These are phyloP conservation scores for Cheirogaleus medius DNA, from an alignment of 2,113 vertebrate genomes.

Conservation along the genomic window DNA sequence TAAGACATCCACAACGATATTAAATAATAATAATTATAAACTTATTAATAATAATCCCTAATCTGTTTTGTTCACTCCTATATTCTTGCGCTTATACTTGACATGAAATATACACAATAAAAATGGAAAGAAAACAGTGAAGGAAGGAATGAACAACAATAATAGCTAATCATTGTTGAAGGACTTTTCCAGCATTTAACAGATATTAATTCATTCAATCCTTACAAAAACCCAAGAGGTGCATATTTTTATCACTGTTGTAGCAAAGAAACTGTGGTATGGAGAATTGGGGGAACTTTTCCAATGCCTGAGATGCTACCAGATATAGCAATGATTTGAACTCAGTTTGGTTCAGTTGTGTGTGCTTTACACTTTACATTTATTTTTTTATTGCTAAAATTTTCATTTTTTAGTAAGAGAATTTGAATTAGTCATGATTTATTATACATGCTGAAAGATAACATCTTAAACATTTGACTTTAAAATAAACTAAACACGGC, in stretches of 20 bases:
- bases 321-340: neutral
- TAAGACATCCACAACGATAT: neutral
- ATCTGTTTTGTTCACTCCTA: neutral
- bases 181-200: neutral
- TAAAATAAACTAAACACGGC: neutral
- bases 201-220: neutral
- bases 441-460: neutral
- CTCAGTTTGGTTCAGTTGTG: neutral
- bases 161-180: neutral
- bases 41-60: neutral
- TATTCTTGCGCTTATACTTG: neutral
- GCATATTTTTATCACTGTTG: neutral
- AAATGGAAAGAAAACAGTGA: neutral
- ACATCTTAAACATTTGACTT: neutral
- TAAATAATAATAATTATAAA: neutral
- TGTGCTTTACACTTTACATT: neutral
- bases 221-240: neutral
- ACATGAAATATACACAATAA: neutral
- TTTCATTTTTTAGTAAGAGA: neutral
- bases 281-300: neutral
- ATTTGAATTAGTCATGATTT: neutral
- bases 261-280: neutral
- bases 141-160: neutral
- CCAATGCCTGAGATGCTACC: rapidly evolving
- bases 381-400: neutral